Percentiles rank a stretch among this genome's conserved stretches.
Conservation (phyloP, 1,140 invertebrate genomes). For the Pogonomyrmex californicus region DNA sequence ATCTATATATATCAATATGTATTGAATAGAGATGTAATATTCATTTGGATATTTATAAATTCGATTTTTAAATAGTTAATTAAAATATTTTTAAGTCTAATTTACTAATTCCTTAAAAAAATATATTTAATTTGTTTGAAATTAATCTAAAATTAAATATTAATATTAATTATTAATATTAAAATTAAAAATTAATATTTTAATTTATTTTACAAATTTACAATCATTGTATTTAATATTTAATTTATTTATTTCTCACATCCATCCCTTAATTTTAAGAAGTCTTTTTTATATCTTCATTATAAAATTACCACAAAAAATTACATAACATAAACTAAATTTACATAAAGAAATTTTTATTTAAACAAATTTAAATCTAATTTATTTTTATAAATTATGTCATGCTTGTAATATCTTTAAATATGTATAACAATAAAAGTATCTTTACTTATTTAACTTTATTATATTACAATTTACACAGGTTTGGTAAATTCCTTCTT, state of each 20-base stretch:
- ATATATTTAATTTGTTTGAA: too few relatives aligned
- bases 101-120: too few relatives aligned
- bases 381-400: not conserved
- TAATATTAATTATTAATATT: too few relatives aligned
- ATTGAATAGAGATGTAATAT: constrained; percentile 8
- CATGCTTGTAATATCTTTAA: not conserved
- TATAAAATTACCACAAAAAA: not conserved
- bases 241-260: not conserved
- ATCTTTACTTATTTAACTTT: not conserved
- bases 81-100: too few relatives aligned
- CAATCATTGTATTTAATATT: not conserved
- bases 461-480: constrained; percentile 31
- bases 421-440: constrained; percentile 10
- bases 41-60: not conserved
- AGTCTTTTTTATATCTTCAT: not conserved
- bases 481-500: constrained; percentile 2
- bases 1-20: not conserved
- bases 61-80: too few relatives aligned
- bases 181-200: too few relatives aligned
- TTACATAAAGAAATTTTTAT: not conserved
- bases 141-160: too few relatives aligned
- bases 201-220: not conserved
- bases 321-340: not conserved
- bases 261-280: not conserved
- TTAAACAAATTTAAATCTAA: constrained; percentile 14